Evolutionary conservation across 2,113 vertebrate species (phyloP).

Genomic region (Spea bombifrons): DNA sequence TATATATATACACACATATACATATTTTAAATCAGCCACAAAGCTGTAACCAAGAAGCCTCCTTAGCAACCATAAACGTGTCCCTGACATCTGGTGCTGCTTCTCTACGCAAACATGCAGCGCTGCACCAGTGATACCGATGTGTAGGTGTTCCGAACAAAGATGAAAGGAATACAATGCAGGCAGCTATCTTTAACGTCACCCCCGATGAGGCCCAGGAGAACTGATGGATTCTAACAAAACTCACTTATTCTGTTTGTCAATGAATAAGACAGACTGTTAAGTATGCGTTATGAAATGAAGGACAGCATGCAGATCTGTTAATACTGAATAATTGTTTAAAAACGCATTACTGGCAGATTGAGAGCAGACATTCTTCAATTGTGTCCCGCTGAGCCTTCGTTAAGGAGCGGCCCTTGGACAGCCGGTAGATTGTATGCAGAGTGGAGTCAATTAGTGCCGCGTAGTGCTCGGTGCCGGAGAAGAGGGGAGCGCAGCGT

Average conservation of each 20-base stretch:
- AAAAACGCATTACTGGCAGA: conserved; percentile 80
- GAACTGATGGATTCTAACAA: neutral
- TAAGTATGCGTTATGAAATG: neutral
- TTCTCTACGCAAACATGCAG: conserved; percentile 17
- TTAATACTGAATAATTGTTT: neutral
- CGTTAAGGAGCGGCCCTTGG: conserved; percentile 93
- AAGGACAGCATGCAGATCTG: neutral
- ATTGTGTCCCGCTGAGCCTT: conserved; percentile 97
- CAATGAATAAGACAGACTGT: neutral
- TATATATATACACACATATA: neutral
- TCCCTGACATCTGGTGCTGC: conserved; percentile 21
- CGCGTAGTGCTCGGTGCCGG: conserved; percentile 87
- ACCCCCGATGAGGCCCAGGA: neutral
- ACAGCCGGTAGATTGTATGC: conserved; percentile 93
- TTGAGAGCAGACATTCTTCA: conserved; percentile 90
- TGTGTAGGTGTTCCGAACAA: conserved; percentile 6
- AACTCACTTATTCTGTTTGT: neutral
- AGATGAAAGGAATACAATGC: neutral
- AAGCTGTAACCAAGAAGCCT: neutral
- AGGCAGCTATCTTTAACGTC: neutral
- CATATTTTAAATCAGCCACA: neutral
- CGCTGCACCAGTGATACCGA: neutral
- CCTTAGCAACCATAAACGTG: conserved; percentile 1
- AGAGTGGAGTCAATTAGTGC: conserved; percentile 89
- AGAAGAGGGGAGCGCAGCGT: conserved; percentile 90